Evolutionary conservation across 2,888 invertebrate genomes (phyloP).

Genomic region (Icerya purchasi): DNA sequence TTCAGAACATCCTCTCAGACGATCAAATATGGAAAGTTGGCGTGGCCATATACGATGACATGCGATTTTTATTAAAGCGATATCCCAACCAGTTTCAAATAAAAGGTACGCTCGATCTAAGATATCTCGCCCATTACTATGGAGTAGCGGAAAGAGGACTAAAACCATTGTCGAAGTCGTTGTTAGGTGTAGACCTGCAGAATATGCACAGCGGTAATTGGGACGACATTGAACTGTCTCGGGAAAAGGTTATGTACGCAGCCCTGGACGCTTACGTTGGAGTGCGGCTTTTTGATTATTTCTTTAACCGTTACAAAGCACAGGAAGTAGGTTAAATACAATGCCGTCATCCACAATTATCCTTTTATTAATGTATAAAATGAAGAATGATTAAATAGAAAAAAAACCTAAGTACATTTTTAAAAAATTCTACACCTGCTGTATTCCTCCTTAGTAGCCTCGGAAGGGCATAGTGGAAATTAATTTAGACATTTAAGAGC

Average conservation of each 20-base stretch:
- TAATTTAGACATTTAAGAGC: no score
- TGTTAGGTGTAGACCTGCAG: background rate
- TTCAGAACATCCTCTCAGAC: background rate
- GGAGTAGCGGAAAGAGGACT: background rate
- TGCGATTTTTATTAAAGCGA: background rate
- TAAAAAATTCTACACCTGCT: no score
- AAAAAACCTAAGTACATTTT: no score
- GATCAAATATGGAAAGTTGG: slow-evolving; percentile 11
- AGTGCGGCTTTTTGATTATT: slow-evolving; percentile 2
- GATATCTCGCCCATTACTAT: slow-evolving; percentile 4
- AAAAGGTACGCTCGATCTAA: slow-evolving; percentile 5
- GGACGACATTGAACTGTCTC: background rate
- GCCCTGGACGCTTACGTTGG: slow-evolving; percentile 6
- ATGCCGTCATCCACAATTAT: no score
- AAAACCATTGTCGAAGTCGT: slow-evolving; percentile 1
- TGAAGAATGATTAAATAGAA: no score
- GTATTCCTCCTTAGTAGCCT: no score
- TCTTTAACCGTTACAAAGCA: background rate
- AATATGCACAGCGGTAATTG: background rate
- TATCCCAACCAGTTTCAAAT: slow-evolving; percentile 1
- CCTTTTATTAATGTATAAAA: no score
- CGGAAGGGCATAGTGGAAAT: no score
- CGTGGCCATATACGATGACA: slow-evolving; percentile 5
- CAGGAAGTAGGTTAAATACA: no score
- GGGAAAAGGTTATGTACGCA: slow-evolving; percentile 6